phyloP scores from a whole-genome alignment of 2,888 invertebrate genomes.

The Clistopyga incitator region DNA sequence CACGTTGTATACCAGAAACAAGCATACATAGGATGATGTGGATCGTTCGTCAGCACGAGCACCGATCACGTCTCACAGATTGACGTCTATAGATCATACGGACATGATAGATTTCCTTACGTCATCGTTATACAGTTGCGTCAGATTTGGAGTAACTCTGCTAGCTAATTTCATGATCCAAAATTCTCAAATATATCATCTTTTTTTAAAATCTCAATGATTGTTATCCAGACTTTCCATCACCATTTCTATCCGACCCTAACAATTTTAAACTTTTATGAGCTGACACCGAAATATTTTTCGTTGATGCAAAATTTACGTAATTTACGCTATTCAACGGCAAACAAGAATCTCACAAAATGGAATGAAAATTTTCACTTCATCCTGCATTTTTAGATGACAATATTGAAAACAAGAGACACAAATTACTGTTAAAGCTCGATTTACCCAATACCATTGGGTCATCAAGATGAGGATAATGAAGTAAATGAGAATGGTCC shows the following conservation, averaged over 20 bases:
- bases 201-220: not conserved
- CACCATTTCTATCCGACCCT: too few species aligned
- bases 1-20: not conserved
- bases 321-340: too few species aligned
- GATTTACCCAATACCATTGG: too few species aligned
- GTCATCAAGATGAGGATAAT: too few species aligned
- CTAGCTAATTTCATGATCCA: not conserved
- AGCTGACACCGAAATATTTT: not conserved
- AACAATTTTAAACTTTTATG: too few species aligned
- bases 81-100: slow-evolving; percentile 1
- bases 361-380: too few species aligned
- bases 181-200: not conserved
- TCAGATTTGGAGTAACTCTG: not conserved
- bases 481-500: too few species aligned
- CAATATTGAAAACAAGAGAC: too few species aligned
- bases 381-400: too few species aligned
- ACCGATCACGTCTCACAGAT: not conserved
- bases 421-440: too few species aligned
- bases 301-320: not conserved
- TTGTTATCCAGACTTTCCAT: too few species aligned
- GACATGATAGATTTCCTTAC: slow-evolving; percentile 1
- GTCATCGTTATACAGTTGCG: not conserved
- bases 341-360: too few species aligned
- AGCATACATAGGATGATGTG: not conserved
- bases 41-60: slow-evolving; percentile 4